Base-by-base conservation (phyloP, 2,888 invertebrate species). In the Drosophila nr. perissopoda region DNA sequence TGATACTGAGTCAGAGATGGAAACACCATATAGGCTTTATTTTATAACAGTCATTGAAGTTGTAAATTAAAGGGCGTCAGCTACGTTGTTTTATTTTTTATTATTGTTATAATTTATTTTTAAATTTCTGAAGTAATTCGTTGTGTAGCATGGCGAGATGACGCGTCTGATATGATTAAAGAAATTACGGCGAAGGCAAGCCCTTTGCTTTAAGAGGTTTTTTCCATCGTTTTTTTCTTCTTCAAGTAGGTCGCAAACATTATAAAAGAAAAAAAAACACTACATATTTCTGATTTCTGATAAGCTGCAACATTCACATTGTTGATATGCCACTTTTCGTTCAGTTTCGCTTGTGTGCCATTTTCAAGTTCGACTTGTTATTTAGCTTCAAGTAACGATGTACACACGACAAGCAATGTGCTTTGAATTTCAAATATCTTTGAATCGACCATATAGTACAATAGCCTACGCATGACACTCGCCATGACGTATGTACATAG, bases 291-390 rank as follows among this genome's bases (percentile, higher is more conserved):
- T 78, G 78, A 59, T 57, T 60, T 67, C 21, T 67, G 67, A 51
- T 63, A 66, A 70, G 51, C 40, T n/a, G 40, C 49, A 70, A 29
- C 49, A 51, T 34, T 29, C 56, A 67, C 48, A 34, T 64, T 62
- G 25, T 60, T 25, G 38, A 59, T 64, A 66, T 63, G 48, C 27
- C 48, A 36, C 40, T 53, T 61, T 61, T 66, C 53, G 42, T 38
- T 48, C 52, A 69, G 71, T 76, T 78, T 73, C 57, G 66, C 69
- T 76, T 68, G 59, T 77, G 68, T 69, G 67, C 65, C 68, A 67
- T 80, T 86, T 85, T 86, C 78, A 80, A 78, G 87, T 81, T 86
- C 80, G 76, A 66, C 68, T 75, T 68, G 76, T 63, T 74, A 31
- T 63, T 76, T 51, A 21, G 52, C 64, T 68, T 42, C 33, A 61